Conservation (phyloP, 2,888 invertebrate genomes). For the Megaustenia siamemsis region DNA sequence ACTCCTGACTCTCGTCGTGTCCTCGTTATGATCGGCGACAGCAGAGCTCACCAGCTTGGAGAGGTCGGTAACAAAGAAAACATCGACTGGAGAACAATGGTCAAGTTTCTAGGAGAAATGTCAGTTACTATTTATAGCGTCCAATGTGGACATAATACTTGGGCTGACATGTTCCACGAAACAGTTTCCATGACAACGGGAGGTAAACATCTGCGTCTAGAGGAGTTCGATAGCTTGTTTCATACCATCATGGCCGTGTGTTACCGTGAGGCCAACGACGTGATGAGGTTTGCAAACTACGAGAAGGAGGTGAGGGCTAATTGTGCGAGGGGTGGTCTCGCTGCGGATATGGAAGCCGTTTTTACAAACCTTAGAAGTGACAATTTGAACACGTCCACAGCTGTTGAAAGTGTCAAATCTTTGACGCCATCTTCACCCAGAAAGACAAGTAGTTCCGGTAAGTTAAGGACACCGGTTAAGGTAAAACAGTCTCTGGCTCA, state of each 20-base stretch:
- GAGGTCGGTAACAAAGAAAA: slow-evolving; percentile 65
- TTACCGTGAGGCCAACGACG: slow-evolving; percentile 67
- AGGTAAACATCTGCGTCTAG: slow-evolving; percentile 71
- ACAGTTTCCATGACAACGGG: slow-evolving; percentile 66
- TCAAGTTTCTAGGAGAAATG: slow-evolving; percentile 58
- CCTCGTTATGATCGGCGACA: slow-evolving; percentile 76
- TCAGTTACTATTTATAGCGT: slow-evolving; percentile 54
- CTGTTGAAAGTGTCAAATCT: background rate
- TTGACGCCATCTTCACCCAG: background rate
- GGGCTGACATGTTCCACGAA: slow-evolving; percentile 64
- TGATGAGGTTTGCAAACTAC: slow-evolving; percentile 54
- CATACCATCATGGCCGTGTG: slow-evolving; percentile 77
- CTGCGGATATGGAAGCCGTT: slow-evolving; percentile 65
- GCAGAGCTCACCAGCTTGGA: slow-evolving; percentile 71
- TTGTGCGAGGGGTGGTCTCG: slow-evolving; percentile 59
- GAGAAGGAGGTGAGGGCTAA: slow-evolving; percentile 67
- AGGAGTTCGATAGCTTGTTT: slow-evolving; percentile 71
- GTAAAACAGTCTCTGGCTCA: background rate
- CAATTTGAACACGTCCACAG: background rate
- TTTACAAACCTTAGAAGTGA: slow-evolving; percentile 63
- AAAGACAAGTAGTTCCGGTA: background rate
- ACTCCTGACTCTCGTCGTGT: slow-evolving; percentile 66
- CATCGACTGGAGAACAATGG: slow-evolving; percentile 73
- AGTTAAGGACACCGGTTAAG: too few species aligned
- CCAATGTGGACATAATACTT: slow-evolving; percentile 34